Evolutionary conservation across 2,113 vertebrate genomes (phyloP).

Genomic region (Terrapene triunguis): DNA sequence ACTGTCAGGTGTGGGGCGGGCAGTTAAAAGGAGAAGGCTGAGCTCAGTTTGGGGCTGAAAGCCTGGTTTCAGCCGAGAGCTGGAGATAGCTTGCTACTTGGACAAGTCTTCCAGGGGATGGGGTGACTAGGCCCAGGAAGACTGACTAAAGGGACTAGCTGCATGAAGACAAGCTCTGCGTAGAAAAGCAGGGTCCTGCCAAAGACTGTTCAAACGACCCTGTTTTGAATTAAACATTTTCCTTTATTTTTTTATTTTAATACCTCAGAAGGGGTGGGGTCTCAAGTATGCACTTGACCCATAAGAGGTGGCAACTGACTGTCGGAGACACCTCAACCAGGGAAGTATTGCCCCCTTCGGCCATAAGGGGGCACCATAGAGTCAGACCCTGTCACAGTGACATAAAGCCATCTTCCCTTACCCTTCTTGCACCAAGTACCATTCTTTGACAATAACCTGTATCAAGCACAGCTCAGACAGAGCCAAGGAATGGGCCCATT

Average conservation of each 20-base stretch:
- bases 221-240: not conserved
- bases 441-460: not conserved
- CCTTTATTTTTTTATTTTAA: not conserved
- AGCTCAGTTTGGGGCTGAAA: not conserved
- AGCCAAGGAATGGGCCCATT: fast-evolving
- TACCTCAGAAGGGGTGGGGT: not conserved
- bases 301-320: not conserved
- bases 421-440: not conserved
- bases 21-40: not conserved
- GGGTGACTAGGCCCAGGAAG: not conserved
- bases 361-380: not conserved
- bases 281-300: not conserved
- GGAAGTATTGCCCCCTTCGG: not conserved
- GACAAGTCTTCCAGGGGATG: not conserved
- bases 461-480: not conserved
- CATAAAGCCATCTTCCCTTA: not conserved
- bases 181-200: not conserved
- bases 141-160: not conserved
- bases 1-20: not conserved
- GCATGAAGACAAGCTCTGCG: not conserved
- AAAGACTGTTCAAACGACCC: not conserved
- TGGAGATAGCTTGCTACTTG: not conserved
- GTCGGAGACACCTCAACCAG: not conserved
- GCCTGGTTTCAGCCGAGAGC: not conserved
- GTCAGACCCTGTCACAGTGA: not conserved